These are phyloP conservation scores for Oscheius sp. DNA, from an alignment of 2,888 invertebrate species.

Conservation along the genomic window DNA sequence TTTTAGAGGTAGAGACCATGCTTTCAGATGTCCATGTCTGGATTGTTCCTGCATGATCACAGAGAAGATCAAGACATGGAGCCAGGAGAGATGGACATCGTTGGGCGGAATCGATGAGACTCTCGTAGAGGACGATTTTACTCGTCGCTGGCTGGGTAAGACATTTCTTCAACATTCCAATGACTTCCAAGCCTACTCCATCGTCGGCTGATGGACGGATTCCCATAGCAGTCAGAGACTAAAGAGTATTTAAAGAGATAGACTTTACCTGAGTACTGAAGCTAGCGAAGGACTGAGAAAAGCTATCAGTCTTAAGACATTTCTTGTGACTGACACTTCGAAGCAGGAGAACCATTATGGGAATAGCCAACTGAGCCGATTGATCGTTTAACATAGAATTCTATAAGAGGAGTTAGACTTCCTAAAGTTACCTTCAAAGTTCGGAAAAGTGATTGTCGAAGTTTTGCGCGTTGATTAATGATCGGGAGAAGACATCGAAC, in stretches of 20 bases:
- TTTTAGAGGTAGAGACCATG: conserved; percentile 30
- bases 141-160: conserved; percentile 41
- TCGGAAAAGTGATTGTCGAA: conserved; percentile 47
- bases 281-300: conserved; percentile 50
- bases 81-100: conserved; percentile 38
- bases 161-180: conserved; percentile 42
- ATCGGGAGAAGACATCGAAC: conserved; percentile 58
- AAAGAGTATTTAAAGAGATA: neutral
- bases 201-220: conserved; percentile 38
- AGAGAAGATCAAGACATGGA: conserved; percentile 45
- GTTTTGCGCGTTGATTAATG: conserved; percentile 52
- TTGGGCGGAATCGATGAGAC: conserved; percentile 40
- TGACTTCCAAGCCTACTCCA: conserved; percentile 39
- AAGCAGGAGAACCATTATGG: conserved; percentile 42
- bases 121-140: conserved; percentile 40
- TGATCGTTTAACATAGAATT: conserved; percentile 40
- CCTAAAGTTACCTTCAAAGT: conserved; percentile 41
- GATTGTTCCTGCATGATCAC: conserved; percentile 32
- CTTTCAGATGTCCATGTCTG: conserved; percentile 38
- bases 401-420: conserved; percentile 8
- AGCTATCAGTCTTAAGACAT: conserved; percentile 33
- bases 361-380: conserved; percentile 43
- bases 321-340: conserved; percentile 40
- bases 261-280: conserved; percentile 40
- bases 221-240: conserved; percentile 39